Evolutionary conservation across 1,140 invertebrate species (phyloP).

Genomic region (Atta cephalotes): DNA sequence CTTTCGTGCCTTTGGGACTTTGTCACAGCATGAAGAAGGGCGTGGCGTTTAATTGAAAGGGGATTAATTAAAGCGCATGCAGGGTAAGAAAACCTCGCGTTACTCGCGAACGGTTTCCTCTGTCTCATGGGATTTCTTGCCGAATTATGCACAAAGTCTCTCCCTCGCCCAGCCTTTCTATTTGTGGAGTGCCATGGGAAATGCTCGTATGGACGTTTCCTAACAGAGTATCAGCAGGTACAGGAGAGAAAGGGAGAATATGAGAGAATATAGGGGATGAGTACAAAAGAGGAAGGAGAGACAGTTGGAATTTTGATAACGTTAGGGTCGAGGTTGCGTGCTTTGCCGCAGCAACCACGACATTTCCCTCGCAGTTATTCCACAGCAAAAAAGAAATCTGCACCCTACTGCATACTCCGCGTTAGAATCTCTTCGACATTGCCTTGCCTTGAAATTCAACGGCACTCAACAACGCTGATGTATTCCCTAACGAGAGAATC

Average conservation of each 20-base stretch:
- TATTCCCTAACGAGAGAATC: constrained; percentile 51
- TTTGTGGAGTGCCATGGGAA: constrained; percentile 56
- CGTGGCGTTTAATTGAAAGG: constrained; percentile 74
- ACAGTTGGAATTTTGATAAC: constrained; percentile 78
- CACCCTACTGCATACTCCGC: constrained; percentile 6
- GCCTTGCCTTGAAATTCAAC: constrained; percentile 47
- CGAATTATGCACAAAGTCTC: constrained; percentile 72
- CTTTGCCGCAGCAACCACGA: constrained; percentile 72
- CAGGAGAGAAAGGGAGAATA: neutral
- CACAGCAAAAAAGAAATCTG: constrained; percentile 47
- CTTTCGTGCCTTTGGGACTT: constrained; percentile 68
- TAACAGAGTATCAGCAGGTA: constrained; percentile 23
- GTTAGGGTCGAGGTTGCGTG: constrained; percentile 69
- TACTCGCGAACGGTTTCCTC: constrained; percentile 61
- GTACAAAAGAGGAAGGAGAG: constrained; percentile 29
- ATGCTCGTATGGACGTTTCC: constrained; percentile 28
- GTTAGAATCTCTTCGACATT: constrained; percentile 40
- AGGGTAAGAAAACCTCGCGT: constrained; percentile 63
- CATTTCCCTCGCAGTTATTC: constrained; percentile 70
- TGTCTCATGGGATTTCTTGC: constrained; percentile 51
- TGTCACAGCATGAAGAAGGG: constrained; percentile 63
- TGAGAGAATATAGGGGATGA: constrained; percentile 3
- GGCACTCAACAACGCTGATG: constrained; percentile 18
- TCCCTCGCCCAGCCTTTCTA: constrained; percentile 2
- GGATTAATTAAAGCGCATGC: constrained; percentile 75